Evolutionary conservation across 2,888 invertebrate genomes (phyloP).

Genomic region (Sipha maydis): DNA sequence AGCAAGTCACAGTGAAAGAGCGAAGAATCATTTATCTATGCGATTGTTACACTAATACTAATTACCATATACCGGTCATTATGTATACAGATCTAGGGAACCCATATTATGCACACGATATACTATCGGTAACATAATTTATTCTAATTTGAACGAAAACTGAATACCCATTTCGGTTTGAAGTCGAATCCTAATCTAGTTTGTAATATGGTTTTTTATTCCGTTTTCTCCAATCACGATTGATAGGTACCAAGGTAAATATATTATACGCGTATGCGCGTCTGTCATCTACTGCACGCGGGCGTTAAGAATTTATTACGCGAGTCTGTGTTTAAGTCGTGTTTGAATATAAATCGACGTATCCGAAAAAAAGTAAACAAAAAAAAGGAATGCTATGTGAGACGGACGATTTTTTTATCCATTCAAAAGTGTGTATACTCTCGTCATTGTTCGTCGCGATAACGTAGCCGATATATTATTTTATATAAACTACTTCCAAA

Average conservation of each 20-base stretch:
- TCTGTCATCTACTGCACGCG: background rate
- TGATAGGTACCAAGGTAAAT: background rate
- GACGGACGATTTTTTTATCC: background rate
- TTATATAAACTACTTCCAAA: conserved; percentile 42
- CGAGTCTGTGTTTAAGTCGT: background rate
- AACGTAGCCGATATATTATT: background rate
- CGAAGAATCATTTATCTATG: no score
- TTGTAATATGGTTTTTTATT: background rate
- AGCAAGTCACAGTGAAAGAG: no score
- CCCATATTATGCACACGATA: no score
- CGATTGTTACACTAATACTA: no score
- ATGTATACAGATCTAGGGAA: no score
- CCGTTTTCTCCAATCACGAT: background rate
- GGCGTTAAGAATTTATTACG: background rate
- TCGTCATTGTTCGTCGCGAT: conserved; percentile 21
- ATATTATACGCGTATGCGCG: background rate
- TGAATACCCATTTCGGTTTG: background rate
- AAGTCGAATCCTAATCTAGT: background rate
- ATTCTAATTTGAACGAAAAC: background rate
- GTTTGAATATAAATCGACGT: conserved; percentile 35
- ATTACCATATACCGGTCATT: no score
- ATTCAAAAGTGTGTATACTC: background rate
- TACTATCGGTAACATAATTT: no score
- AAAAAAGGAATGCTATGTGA: background rate
- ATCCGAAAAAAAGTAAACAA: conserved; percentile 7